Conservation (phyloP, 2,888 invertebrate genomes). For the Desoria tigrina region DNA sequence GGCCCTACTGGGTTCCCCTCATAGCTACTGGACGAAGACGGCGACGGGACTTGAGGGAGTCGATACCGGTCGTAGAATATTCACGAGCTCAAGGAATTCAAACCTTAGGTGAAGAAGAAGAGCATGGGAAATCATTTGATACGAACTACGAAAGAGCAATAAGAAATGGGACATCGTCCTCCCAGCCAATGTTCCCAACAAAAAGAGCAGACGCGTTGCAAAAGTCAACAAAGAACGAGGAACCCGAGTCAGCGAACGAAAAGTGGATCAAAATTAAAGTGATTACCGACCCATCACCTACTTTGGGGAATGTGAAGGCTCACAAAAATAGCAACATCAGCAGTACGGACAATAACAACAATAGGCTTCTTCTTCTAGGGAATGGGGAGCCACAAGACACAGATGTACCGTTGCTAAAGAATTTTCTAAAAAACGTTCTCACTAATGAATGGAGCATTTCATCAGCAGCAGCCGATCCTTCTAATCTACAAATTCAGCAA, state of each 20-base stretch:
- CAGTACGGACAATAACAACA: constrained; percentile 26
- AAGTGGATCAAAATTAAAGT: constrained; percentile 54
- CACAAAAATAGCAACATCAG: constrained; percentile 20
- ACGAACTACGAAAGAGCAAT: no score
- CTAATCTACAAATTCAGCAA: constrained; percentile 6
- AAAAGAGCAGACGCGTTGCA: constrained; percentile 19
- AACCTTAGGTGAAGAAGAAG: no score
- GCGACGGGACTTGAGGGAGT: constrained; percentile 18
- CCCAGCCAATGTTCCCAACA: constrained; percentile 31
- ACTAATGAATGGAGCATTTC: constrained; percentile 49
- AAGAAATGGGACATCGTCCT: constrained; percentile 21
- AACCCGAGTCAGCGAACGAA: constrained; percentile 29
- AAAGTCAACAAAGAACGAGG: constrained; percentile 37
- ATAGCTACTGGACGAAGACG: constrained; percentile 42
- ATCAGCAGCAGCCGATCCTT: constrained; percentile 13
- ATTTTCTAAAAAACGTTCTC: constrained; percentile 53
- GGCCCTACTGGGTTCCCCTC: constrained; percentile 53
- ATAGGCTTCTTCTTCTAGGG: constrained; percentile 28
- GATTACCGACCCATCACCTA: constrained; percentile 49
- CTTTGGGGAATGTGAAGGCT: constrained; percentile 31
- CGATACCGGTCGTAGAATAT: constrained; percentile 9
- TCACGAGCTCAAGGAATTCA: not conserved
- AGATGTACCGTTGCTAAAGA: constrained; percentile 52
- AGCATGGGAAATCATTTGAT: no score
- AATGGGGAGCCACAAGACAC: constrained; percentile 45